Base-by-base conservation (phyloP, 2,888 invertebrate genomes). In the Limnephilus auricula region DNA sequence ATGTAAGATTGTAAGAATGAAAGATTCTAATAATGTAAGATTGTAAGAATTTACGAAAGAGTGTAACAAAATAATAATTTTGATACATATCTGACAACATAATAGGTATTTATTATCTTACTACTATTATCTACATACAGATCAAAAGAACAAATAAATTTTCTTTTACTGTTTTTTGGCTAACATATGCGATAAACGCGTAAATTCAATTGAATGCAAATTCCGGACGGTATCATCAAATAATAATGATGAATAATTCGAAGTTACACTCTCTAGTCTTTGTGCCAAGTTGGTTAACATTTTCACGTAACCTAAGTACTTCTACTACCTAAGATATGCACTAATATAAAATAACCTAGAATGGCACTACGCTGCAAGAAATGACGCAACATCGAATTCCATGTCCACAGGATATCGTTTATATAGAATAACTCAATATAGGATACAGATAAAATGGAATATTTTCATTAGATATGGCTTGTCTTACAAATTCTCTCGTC, bases 151-250 rank as follows among this genome's bases (percentile, higher is more conserved):
- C 65, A 65, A 45, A 45, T 45, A 45, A 45, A 45, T 45, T 45
- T 65, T 50, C 5, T 50, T n/a, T 65, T 25, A 65, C 65, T 9
- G 45, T 12, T 65, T 65, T 65, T 65, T n/a, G 6, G 65, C n/a
- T 65, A 1, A 65, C 65, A 9, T 9, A 65, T 25, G 25, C 82
- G n/a, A 32, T 34, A n/a, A 82, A 32, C 25, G 30, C 32, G 32
- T 25, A 31, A 78, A 87, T 78, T 78, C 78, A 18, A 65, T 78
- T 87, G 87, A 87, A 87, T 87, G 87, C 32, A 87, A 87, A 87
- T 87, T 32, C 87, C 6, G 87, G 78, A 78, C 87, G 45, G 13
- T 45, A 78, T 32, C 65, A 87, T 87, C 78, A 37, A 10, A 15
- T 65, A 65, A 65, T 65, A 65, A 65, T 18, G 32, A 65, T 78